These are phyloP conservation scores for Ericerus pela DNA, from an alignment of 1,140 invertebrate genomes.

Conservation along the genomic window DNA sequence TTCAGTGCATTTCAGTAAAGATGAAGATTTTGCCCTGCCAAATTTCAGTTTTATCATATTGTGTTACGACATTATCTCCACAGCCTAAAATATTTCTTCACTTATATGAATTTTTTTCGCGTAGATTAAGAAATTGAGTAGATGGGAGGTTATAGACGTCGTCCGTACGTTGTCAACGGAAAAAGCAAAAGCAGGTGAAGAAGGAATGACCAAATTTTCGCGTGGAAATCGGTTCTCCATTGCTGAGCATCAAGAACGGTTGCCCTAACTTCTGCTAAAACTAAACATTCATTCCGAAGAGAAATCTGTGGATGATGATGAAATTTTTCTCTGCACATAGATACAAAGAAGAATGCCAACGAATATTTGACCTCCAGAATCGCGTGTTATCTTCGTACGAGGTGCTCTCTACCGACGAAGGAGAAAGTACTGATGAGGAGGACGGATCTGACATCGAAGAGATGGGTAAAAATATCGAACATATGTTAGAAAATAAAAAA, in stretches of 20 bases:
- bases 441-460: slow-evolving; percentile 84
- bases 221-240: slow-evolving; percentile 95
- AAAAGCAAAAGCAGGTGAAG: slow-evolving; percentile 95
- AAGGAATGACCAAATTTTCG: slow-evolving; percentile 97
- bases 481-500: slow-evolving; percentile 95
- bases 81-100: not conserved
- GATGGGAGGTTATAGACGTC: slow-evolving; percentile 99
- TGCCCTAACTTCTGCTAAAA: no score
- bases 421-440: slow-evolving; percentile 77
- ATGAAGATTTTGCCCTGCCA: no score
- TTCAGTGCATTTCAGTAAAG: no score
- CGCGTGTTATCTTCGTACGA: slow-evolving; percentile 80
- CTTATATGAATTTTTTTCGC: slow-evolving; percentile 14
- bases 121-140: slow-evolving; percentile 87
- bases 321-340: slow-evolving; percentile 29
- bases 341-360: slow-evolving; percentile 97
- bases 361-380: slow-evolving; percentile 97
- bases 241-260: slow-evolving; percentile 93
- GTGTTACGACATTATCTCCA: no score
- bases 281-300: no score
- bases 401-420: slow-evolving; percentile 88
- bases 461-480: slow-evolving; percentile 97
- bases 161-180: slow-evolving; percentile 94
- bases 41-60: no score
- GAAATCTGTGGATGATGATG: no score